Evolutionary conservation across 1,140 invertebrate genomes (phyloP).

Genomic region (Drosophila orena): DNA sequence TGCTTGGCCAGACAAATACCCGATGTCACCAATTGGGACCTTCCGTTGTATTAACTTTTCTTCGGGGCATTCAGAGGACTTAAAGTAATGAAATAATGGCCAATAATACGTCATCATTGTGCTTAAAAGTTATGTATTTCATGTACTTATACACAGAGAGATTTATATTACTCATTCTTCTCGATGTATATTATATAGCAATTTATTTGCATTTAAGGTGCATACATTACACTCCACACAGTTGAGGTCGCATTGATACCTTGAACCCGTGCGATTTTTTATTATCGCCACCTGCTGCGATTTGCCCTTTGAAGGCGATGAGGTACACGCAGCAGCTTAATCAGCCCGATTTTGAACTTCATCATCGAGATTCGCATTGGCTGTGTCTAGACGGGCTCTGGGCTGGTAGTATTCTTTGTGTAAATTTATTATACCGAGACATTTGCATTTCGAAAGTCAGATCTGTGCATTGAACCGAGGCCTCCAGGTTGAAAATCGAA

Average conservation of each 20-base stretch:
- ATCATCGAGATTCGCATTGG: conserved; percentile 19
- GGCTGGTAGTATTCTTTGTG: conserved; percentile 9
- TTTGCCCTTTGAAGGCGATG: conserved; percentile 19
- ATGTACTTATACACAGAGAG: too few species aligned
- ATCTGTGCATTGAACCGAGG: conserved; percentile 60
- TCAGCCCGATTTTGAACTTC: conserved; percentile 13
- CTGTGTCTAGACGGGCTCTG: conserved; percentile 68
- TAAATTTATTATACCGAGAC: conserved; percentile 30
- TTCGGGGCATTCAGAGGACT: background rate
- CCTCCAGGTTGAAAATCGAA: conserved; percentile 37
- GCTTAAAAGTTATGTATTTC: too few species aligned
- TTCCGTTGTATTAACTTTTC: conserved; percentile 3
- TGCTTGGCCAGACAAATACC: conserved; percentile 13
- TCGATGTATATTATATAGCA: too few species aligned
- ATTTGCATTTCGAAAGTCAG: conserved; percentile 59
- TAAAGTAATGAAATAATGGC: background rate
- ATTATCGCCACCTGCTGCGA: conserved; percentile 63
- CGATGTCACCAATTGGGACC: conserved; percentile 19
- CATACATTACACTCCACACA: background rate
- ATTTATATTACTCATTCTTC: too few species aligned
- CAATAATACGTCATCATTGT: too few species aligned
- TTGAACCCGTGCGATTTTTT: conserved; percentile 50
- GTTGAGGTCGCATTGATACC: conserved; percentile 26
- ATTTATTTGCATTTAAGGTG: background rate
- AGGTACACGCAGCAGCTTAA: conserved; percentile 27